Base-by-base conservation (phyloP, 2,888 invertebrate species). In the Bruchidius siliquastri region DNA sequence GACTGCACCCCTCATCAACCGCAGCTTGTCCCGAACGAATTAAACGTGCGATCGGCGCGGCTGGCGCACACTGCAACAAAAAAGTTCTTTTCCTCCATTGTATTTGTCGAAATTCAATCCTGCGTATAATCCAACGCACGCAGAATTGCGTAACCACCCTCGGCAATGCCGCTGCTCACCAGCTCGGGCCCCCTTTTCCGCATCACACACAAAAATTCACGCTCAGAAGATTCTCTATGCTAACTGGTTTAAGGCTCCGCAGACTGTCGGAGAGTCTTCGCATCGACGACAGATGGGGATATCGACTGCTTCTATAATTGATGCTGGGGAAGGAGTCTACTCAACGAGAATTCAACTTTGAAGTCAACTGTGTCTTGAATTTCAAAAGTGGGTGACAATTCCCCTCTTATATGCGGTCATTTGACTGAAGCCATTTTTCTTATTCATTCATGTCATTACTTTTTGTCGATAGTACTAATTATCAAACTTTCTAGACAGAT, bases 251-350 rank as follows among this genome's bases (percentile, higher is more conserved):
- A 86, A 84, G 85, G 81, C 83, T 21, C 84, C 83, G 81, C 81
- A 81, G 84, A 84, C 85, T 84, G 82, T 84, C 83, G 79, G 81
- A 84, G 83, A 84, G 22, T 83, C 83, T 81, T 80, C 81, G 86
- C 85, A 86, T 85, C 85, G 83, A 81, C 85, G 86, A 85, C 86
- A 86, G 86, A 86, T 86, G 86, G 82, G 84, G 80, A 82, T 81
- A 69, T 69, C 49, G 49, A 49, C 49, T 8, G 49, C 49, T 49
- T 49, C 49, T 18, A 49, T 49, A 49, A 49, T 49, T 49, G 49
- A 18, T 13, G 49, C 49, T 49, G 18, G 49, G 18, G 49, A 49
- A 26, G 8, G 26, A 26, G 26, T 4, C 26, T 2, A 26, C n/a
- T n/a, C n/a, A n/a, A n/a, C n/a, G n/a, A n/a, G n/a, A n/a, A n/a